Evolutionary conservation across 2,797 vertebrate genomes (phyloP), one percentile per base, ranked within the genome.

Genomic region (Mormyrus hasselquistii): DNA sequence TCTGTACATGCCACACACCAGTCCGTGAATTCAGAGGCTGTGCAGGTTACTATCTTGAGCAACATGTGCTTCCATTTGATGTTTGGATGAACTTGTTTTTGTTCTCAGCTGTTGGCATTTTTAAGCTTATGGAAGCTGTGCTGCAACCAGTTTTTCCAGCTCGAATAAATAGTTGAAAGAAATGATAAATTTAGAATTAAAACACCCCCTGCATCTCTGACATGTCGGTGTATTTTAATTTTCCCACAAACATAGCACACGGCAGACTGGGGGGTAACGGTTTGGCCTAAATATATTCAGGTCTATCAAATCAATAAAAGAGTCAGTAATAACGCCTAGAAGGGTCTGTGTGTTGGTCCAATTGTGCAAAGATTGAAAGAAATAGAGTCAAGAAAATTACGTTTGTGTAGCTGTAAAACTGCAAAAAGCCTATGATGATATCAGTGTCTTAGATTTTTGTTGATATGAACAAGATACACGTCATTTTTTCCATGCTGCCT

Each of bases 111-210:
- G 52, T 19, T 8, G 34, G 25, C 53, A 59, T 59, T 59, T 22
- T 49, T 25, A 47, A 49, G 34, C 41, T 38, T 49, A 59, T 25
- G 59, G 41, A 65, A 88, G 59, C 5, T 69, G 57, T 25, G 41
- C 41, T 29, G 10, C 6, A 88, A 50, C 41, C n/a, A 22, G 38
- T 69, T 88, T 88, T 88, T 62, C 86, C 44, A 34, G 59, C 59
- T 88, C 41, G 49, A 88, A 88, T 88, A 50, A 88, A 88, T 47
- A 38, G 22, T 59, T 69, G 44, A 88, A 69, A 59, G 19, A 25
- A 88, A 88, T 69, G 22, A 88, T 34, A 65, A 49, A 69, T 69
- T 59, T 22, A 57, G 52, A 57, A 22, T 44, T 87, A 41, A 59
- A 16, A 29, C 10, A 34, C 86, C 50, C 34, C 22, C 34, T 87